phyloP scores from a whole-genome alignment of 2,797 vertebrate species.

The Zenarchopterus dispar region DNA sequence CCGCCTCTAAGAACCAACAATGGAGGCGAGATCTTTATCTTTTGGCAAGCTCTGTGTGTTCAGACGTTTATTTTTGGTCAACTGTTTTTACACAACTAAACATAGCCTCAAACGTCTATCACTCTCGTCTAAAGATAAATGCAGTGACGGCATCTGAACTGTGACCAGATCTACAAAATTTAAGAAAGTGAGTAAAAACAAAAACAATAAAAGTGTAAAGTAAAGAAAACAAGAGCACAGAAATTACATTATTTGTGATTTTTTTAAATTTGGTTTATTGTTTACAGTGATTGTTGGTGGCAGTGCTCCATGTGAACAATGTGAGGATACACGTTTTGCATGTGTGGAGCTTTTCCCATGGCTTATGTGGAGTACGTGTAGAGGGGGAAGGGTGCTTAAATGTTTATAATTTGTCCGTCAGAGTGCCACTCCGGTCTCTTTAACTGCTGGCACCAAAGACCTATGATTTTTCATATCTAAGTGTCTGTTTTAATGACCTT shows the following conservation, averaged over 20 bases:
- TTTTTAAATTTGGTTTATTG: constrained; percentile 63
- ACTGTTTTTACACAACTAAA: constrained; percentile 63
- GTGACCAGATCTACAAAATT: not conserved
- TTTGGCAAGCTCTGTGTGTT: constrained; percentile 50
- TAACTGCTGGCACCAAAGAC: no score
- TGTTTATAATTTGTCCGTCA: constrained; percentile 13
- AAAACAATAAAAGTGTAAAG: not conserved
- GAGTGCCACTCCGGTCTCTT: no score
- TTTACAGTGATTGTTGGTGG: constrained; percentile 54
- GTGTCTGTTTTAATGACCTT: no score
- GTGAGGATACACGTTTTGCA: constrained; percentile 70
- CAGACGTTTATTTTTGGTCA: constrained; percentile 69
- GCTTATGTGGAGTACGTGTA: constrained; percentile 53
- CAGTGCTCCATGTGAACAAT: constrained; percentile 69
- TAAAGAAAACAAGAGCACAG: constrained; percentile 28
- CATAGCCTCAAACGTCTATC: constrained; percentile 58
- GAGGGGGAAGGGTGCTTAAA: constrained; percentile 31
- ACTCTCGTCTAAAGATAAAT: constrained; percentile 31
- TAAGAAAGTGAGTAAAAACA: not conserved
- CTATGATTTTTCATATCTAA: no score
- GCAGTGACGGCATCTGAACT: constrained; percentile 27
- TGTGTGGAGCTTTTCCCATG: constrained; percentile 59
- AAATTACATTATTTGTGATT: constrained; percentile 29
- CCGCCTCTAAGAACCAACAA: constrained; percentile 73
- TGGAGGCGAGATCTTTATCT: constrained; percentile 77